Percentiles rank a stretch among this genome's conserved stretches.
phyloP scores from a whole-genome alignment of 1,140 invertebrate genomes.

The Centruroides vittatus region DNA sequence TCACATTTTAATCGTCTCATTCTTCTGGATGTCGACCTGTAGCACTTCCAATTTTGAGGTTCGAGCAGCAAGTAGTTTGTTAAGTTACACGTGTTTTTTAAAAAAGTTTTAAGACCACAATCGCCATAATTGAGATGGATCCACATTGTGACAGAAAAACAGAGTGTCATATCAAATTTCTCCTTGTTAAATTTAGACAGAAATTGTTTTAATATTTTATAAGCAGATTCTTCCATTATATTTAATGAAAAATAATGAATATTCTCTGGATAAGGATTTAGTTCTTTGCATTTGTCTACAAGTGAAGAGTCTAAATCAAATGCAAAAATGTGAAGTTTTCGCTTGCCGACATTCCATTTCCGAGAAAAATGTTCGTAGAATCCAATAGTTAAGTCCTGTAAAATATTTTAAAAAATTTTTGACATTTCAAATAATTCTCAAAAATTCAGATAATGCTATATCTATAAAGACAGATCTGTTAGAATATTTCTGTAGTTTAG shows the following conservation, averaged over 20 bases:
- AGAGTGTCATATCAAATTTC: constrained; percentile 54
- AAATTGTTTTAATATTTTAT: constrained; percentile 1
- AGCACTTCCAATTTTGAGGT: constrained; percentile 68
- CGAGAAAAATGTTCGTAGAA: constrained; percentile 38
- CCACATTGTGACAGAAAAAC: constrained; percentile 76
- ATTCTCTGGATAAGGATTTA: constrained; percentile 27
- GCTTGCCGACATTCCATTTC: background rate
- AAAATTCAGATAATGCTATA: too few relatives aligned
- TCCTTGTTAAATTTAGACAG: constrained; percentile 18
- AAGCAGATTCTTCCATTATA: constrained; percentile 38
- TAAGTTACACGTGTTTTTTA: constrained; percentile 38
- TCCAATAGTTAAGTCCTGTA: constrained; percentile 43
- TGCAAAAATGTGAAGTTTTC: constrained; percentile 39
- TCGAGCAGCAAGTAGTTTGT: constrained; percentile 51
- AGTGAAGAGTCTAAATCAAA: constrained; percentile 56
- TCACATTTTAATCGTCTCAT: constrained; percentile 41
- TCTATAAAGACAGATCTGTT: too few relatives aligned
- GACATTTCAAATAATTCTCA: too few relatives aligned
- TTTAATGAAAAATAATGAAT: constrained; percentile 44
- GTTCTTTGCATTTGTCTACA: constrained; percentile 46
- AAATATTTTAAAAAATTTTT: constrained; percentile 17
- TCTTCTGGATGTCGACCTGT: constrained; percentile 51
- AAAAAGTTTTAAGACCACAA: constrained; percentile 36
- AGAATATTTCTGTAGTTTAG: too few relatives aligned
- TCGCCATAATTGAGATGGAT: constrained; percentile 70